Evolutionary conservation across 2,113 vertebrate species (phyloP), one percentile per base, ranked within the genome.

Genomic region (Actenoides lindsayi): DNA sequence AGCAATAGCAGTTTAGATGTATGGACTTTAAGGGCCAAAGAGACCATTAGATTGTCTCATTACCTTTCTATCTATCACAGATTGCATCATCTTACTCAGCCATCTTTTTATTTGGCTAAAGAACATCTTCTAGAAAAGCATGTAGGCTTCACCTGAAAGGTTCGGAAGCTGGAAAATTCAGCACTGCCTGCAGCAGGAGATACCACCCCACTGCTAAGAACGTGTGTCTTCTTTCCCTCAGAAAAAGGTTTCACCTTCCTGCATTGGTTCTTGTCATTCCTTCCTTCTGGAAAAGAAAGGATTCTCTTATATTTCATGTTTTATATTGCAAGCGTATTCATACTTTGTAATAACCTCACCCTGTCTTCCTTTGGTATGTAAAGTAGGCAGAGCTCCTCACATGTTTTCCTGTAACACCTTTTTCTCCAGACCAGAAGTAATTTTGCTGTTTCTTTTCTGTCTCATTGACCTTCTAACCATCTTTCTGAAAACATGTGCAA

Each of bases 261-360:
- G 42, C 37, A 33, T 75, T 78, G 51, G 44, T 83, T 89, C 75
- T 88, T 83, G 51, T 78, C 68, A 92, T 80, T 67, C 24, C 33
- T 92, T 77, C 64, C 39, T 92, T 51, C 68, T 74, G 79, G 51
- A 96, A 94, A 84, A 81, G 10, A 68, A 94, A 89, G 27, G 83
- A 51, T 75, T 83, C 9, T 78, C 88, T 75, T 81, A 4, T 77
- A 81, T 63, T 81, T 89, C 9, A 64, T 63, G 53, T 64, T 95
- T 87, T 82, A 60, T 91, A 89, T 16, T 82, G 46, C 60, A 56
- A 89, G 27, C 65, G 37, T 78, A 83, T 77, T 68, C 39, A 60
- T 81, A 39, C 60, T 41, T 28, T 85, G 70, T 83, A 83, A 76
- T 89, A 68, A 57, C 50, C 44, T 73, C 50, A 79, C 4, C 8